phyloP scores from a whole-genome alignment of 1,140 invertebrate species.

The Mylabris phalerata region DNA sequence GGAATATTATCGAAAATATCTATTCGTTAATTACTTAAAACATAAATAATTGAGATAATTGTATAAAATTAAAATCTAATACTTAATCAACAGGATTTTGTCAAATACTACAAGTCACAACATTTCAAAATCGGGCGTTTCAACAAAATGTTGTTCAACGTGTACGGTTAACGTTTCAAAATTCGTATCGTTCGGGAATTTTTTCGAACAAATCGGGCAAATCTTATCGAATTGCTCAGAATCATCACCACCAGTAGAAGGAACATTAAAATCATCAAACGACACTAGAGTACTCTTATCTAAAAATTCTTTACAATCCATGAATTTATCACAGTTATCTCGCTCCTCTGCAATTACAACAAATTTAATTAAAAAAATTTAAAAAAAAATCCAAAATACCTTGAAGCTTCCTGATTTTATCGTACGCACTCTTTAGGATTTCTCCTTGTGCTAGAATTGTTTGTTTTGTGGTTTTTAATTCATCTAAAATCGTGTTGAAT shows the following conservation, averaged over 20 bases:
- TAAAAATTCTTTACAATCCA: too few relatives aligned
- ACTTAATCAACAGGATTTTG: constrained; percentile 1
- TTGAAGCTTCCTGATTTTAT: constrained; percentile 11
- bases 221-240: constrained; percentile 24
- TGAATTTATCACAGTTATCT: too few relatives aligned
- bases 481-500: constrained; percentile 57
- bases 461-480: constrained; percentile 55
- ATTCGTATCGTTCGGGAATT: constrained; percentile 41
- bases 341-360: too few relatives aligned
- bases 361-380: too few relatives aligned
- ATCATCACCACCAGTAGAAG: constrained; percentile 1
- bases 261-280: constrained; percentile 40
- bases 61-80: constrained; percentile 2
- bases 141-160: constrained; percentile 49
- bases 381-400: constrained; percentile 1
- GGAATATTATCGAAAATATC: not conserved
- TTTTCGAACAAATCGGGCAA: constrained; percentile 50
- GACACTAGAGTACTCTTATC: too few relatives aligned
- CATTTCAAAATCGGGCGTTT: constrained; percentile 5
- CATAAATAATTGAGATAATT: not conserved
- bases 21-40: not conserved
- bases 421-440: constrained; percentile 41
- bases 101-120: constrained; percentile 3
- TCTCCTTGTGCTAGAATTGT: constrained; percentile 56
- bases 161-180: constrained; percentile 48